Evolutionary conservation across 1,140 invertebrate genomes (phyloP).

Genomic region (Diabrotica undecimpunctata): DNA sequence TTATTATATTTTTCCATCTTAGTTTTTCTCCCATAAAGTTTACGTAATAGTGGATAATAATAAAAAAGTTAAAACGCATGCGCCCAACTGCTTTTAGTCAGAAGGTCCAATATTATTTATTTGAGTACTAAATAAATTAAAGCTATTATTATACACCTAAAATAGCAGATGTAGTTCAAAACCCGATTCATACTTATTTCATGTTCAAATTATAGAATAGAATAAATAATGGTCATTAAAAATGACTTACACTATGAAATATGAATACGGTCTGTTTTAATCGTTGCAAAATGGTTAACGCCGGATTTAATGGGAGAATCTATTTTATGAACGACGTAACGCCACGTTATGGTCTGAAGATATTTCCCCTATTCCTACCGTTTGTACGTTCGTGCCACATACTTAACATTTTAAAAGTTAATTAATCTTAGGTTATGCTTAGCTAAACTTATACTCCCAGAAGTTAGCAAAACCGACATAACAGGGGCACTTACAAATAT

Average conservation of each 20-base stretch:
- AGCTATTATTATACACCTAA: not conserved
- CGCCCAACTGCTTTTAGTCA: not conserved
- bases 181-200: not conserved
- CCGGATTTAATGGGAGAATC: not conserved
- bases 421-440: too few species aligned
- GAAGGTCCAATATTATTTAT: not conserved
- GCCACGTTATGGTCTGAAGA: too few species aligned
- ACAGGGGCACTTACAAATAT: too few species aligned
- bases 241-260: not conserved
- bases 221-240: not conserved
- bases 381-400: too few species aligned
- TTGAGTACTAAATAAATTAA: not conserved
- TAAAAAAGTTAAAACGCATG: too few species aligned
- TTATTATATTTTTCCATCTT: too few species aligned
- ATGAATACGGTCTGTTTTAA: not conserved
- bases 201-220: not conserved
- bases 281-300: not conserved
- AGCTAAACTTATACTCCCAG: too few species aligned
- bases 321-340: not conserved
- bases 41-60: too few species aligned
- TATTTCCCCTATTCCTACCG: too few species aligned
- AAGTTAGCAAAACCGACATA: too few species aligned
- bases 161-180: not conserved
- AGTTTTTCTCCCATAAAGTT: too few species aligned
- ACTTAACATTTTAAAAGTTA: too few species aligned